phyloP scores from a whole-genome alignment of 1,140 invertebrate species.

The Temnothorax curvispinosus region DNA sequence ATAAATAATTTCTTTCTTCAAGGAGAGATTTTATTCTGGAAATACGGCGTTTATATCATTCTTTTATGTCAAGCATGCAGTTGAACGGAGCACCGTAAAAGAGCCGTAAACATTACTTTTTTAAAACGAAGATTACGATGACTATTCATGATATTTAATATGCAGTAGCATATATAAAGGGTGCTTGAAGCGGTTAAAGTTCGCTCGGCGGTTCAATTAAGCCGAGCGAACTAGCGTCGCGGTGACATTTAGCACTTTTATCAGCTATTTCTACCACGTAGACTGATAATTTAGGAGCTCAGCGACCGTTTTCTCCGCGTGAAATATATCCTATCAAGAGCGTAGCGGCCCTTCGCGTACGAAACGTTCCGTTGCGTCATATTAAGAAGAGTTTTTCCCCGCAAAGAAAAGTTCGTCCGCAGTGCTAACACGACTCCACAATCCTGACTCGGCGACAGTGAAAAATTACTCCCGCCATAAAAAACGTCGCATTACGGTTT shows the following conservation, averaged over 20 bases:
- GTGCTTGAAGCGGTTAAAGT: background rate
- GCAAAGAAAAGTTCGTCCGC: constrained; percentile 5
- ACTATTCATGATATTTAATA: background rate
- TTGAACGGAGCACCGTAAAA: background rate
- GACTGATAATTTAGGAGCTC: constrained; percentile 48
- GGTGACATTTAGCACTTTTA: constrained; percentile 52
- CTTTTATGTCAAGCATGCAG: background rate
- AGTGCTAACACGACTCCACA: constrained; percentile 17
- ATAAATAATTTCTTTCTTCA: background rate
- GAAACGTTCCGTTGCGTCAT: background rate
- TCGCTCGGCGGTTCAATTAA: constrained; percentile 12
- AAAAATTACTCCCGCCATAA: constrained; percentile 1
- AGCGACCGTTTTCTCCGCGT: background rate
- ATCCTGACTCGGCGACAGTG: constrained; percentile 4
- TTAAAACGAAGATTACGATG: background rate
- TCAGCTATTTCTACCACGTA: constrained; percentile 28
- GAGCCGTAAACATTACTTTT: background rate
- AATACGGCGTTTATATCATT: background rate
- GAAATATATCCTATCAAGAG: constrained; percentile 37
- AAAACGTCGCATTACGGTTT: background rate
- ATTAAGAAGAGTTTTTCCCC: background rate
- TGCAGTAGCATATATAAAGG: background rate
- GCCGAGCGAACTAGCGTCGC: background rate
- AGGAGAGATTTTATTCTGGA: background rate
- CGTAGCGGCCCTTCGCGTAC: background rate